Evolutionary conservation across 1,140 invertebrate species (phyloP), one percentile per base, ranked within the genome.

Genomic region (Lethocerus indicus): DNA sequence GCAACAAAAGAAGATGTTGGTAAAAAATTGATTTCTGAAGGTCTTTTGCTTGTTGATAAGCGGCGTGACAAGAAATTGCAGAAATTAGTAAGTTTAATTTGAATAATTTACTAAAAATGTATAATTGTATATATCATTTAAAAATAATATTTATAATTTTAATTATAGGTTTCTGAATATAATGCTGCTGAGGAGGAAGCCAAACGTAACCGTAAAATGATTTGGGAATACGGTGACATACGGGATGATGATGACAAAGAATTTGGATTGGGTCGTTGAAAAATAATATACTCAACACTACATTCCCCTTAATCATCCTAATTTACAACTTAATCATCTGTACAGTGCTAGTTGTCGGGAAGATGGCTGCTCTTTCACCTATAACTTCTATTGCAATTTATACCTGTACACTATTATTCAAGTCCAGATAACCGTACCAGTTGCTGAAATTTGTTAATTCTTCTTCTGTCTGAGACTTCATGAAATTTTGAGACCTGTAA

Each of bases 201-300:
- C 3, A 83, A 87, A 63, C 79, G 78, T 54, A 76, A 78, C 41
- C 86, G 90, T 65, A 67, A 78, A 49, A 87, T 83, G 61, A 81
- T 97, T 54, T 98, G 93, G 92, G 77, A 83, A 58, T 96, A 98
- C 63, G 93, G 93, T 16, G 92, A 97, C 63, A 87, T 95, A 61
- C 88, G 83, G 48, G 90, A 89, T 56, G 93, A 96, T 59, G 90
- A 96, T 67, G 85, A 87, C n/a, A 79, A 79, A 54, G 87, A 92
- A 66, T 90, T 90, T 68, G 84, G 82, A 39, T 51, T 56, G 47
- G 56, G 56, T n/a, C 49, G 53, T 28, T 51, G 25, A 47, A 29
- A 14, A n/a, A n/a, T n/a, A n/a, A n/a, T n/a, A n/a, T n/a, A n/a
- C n/a, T n/a, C n/a, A n/a, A n/a, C n/a, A n/a, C n/a, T n/a, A n/a